phyloP scores from a whole-genome alignment of 2,888 invertebrate species.

The Heliconius erato region DNA sequence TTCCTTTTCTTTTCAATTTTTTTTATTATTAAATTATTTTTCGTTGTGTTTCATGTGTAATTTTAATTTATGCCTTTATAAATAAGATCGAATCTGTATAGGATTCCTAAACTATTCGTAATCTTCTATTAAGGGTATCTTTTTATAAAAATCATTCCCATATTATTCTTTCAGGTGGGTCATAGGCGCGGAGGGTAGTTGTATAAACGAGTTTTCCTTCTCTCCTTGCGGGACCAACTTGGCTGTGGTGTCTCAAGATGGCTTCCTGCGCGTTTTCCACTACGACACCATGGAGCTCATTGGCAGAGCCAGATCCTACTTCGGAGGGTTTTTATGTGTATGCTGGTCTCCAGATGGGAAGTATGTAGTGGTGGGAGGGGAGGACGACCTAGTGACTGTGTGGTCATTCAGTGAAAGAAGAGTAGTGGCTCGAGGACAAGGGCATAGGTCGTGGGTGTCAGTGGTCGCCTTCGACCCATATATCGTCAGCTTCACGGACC shows the following conservation, averaged over 20 bases:
- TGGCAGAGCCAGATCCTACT: conserved; percentile 97
- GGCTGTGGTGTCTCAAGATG: conserved; percentile 97
- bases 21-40: no score
- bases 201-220: conserved; percentile 98
- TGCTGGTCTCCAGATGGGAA: conserved; percentile 99
- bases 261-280: conserved; percentile 97
- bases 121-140: no score
- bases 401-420: conserved; percentile 97
- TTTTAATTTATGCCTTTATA: no score
- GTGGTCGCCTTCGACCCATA: conserved; percentile 98
- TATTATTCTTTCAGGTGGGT: conserved; percentile 87
- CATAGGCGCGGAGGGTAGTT: conserved; percentile 91
- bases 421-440: conserved; percentile 98
- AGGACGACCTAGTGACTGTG: conserved; percentile 99
- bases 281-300: conserved; percentile 99
- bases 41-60: no score
- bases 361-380: conserved; percentile 98
- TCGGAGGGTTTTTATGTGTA: conserved; percentile 98
- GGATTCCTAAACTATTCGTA: no score
- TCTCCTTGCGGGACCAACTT: conserved; percentile 97
- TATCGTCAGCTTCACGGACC: conserved; percentile 90
- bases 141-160: neutral
- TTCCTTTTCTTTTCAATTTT: no score
- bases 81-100: no score
- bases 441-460: conserved; percentile 99